Evolutionary conservation across 2,113 vertebrate species (phyloP).

Genomic region (Noturus placidus): DNA sequence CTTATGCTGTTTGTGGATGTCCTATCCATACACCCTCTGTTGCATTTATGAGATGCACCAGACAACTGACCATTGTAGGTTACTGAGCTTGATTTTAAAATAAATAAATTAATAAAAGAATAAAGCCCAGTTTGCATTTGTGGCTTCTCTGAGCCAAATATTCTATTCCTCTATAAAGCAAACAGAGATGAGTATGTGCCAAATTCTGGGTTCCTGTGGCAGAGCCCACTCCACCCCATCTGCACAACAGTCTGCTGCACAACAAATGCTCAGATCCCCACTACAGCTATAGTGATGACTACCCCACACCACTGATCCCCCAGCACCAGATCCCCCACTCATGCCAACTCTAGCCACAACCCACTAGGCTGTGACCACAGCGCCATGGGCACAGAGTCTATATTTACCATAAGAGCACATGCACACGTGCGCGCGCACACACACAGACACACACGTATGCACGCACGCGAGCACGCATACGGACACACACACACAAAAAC

Average conservation of each 20-base stretch:
- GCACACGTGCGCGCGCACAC: neutral
- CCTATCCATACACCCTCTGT: neutral
- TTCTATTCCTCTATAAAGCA: slow-evolving; percentile 45
- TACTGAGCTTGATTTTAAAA: neutral
- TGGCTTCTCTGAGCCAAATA: slow-evolving; percentile 43
- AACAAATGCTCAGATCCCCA: slow-evolving; percentile 35
- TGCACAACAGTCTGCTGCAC: slow-evolving; percentile 34
- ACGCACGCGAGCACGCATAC: neutral
- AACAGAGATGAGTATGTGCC: slow-evolving; percentile 49
- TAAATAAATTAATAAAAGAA: neutral
- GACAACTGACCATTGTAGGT: neutral
- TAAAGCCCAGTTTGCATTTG: slow-evolving; percentile 29
- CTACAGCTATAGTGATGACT: slow-evolving; percentile 32
- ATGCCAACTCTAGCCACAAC: slow-evolving; percentile 41
- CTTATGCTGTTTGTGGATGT: slow-evolving; percentile 12
- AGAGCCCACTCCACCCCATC: slow-evolving; percentile 37
- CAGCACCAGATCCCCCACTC: slow-evolving; percentile 43
- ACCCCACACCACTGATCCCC: slow-evolving; percentile 34
- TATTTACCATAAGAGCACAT: slow-evolving; percentile 44
- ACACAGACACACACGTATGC: slow-evolving; percentile 32
- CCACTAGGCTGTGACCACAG: slow-evolving; percentile 41
- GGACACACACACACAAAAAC: slow-evolving; percentile 46
- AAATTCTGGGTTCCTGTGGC: slow-evolving; percentile 54
- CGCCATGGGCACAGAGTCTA: slow-evolving; percentile 48
- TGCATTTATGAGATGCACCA: neutral